Percentiles rank a stretch among this genome's conserved stretches.
These are phyloP conservation scores for Brachystomella parvula DNA, from an alignment of 1,140 invertebrate genomes.

Conservation along the genomic window DNA sequence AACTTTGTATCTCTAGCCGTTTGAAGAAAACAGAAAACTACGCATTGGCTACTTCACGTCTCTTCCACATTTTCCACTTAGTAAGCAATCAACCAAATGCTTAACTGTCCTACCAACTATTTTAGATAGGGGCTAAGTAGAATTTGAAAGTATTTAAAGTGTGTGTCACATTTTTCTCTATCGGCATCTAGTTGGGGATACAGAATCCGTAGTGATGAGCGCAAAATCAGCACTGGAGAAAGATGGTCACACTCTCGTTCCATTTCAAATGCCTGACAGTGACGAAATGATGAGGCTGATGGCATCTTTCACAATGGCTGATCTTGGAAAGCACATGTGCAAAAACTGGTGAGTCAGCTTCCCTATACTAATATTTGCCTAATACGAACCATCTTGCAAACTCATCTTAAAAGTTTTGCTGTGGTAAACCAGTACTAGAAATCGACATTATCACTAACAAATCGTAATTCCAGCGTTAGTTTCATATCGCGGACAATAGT, in stretches of 20 bases:
- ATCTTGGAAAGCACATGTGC: conserved; percentile 25
- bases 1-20: conserved; percentile 14
- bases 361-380: not conserved
- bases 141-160: not conserved
- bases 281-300: conserved; percentile 30
- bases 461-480: too few species aligned
- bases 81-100: too few species aligned
- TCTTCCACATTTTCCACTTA: conserved; percentile 39
- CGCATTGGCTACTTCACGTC: conserved; percentile 42
- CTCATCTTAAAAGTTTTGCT: not conserved
- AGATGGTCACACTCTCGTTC: conserved; percentile 40
- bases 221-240: conserved; percentile 39
- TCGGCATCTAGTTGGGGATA: conserved; percentile 42
- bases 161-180: not conserved
- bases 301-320: conserved; percentile 29
- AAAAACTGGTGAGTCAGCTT: conserved; percentile 25
- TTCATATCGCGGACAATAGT: not conserved
- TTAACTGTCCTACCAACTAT: too few species aligned
- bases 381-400: not conserved
- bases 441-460: too few species aligned
- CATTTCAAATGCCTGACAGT: conserved; percentile 38
- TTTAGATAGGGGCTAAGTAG: not conserved
- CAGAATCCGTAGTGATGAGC: conserved; percentile 40
- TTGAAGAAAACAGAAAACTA: conserved; percentile 29
- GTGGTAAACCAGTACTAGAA: not conserved